phyloP scores from a whole-genome alignment of 2,797 vertebrate genomes.

The Mus minutoides region DNA sequence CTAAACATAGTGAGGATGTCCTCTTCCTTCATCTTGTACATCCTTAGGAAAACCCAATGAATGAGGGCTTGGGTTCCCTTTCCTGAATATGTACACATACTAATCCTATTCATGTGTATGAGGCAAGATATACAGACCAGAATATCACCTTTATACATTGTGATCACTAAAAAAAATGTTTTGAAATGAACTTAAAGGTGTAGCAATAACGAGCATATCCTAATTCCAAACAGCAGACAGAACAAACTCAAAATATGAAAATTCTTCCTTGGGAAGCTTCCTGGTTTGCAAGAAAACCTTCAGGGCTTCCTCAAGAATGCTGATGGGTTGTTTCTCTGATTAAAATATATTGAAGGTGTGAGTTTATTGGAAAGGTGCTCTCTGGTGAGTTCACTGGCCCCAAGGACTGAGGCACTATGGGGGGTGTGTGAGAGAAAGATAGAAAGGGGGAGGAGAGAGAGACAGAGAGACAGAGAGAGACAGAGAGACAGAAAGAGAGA shows the following conservation, averaged over 20 bases:
- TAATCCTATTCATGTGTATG: not conserved
- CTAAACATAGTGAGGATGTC: not conserved
- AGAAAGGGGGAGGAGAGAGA: too few species aligned
- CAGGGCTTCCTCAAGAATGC: not conserved
- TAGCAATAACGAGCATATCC: not conserved
- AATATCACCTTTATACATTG: not conserved
- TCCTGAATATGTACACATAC: not conserved
- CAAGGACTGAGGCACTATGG: not conserved
- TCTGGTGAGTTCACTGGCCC: not conserved
- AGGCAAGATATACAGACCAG: not conserved
- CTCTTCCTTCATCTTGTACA: not conserved
- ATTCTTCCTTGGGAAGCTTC: not conserved
- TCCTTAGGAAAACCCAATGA: not conserved
- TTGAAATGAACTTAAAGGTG: not conserved
- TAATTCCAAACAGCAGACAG: not conserved
- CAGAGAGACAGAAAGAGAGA: too few species aligned
- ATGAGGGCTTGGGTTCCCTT: not conserved
- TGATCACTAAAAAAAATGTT: not conserved
- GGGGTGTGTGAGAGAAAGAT: too few species aligned
- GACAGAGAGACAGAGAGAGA: too few species aligned
- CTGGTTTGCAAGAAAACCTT: not conserved
- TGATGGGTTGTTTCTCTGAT: not conserved
- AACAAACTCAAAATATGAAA: not conserved
- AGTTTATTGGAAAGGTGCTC: not conserved
- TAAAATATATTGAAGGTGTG: not conserved